Evolutionary conservation across 1,140 invertebrate genomes (phyloP), one percentile per base, ranked within the genome.

Genomic region (Drosophila lowei): DNA sequence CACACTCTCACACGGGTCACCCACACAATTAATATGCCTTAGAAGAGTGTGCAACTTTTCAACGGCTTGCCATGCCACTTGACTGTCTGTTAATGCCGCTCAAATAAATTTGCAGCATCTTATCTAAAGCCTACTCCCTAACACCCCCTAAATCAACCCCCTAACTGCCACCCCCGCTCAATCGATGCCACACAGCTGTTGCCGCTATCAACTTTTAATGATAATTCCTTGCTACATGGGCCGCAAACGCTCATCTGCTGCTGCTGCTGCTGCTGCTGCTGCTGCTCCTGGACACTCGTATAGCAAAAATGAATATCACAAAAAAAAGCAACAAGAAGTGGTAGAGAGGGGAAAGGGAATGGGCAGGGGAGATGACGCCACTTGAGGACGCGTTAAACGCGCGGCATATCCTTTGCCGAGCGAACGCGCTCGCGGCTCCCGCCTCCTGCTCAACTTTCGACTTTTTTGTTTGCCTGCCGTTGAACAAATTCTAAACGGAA

Each of bases 401-500:
- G 60, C 66, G 74, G 55, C 75, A 83, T 72, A 88, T 88, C 75
- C 75, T 72, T 88, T 88, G 83, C 78, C 78, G 72, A 77, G 63
- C 74, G 65, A 81, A 81, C 83, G 77, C 83, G 68, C 74, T 74
- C 74, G 68, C 56, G 57, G 34, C 38, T 46, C 34, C 38, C 6
- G 8, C 38, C 38, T 43, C 23, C 48, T 16, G 50, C 49, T 46
- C 48, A 76, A 68, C 72, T 76, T 79, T 65, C 30, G 44, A 52
- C 64, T 70, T 59, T 70, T 84, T 79, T 67, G 63, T 18, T 18
- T 18, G 18, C 18, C 18, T 18, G 18, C 18, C 18, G 18, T 79
- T 88, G 77, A 86, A 83, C 84, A 88, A 88, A 88, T 88, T 88
- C 78, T 88, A 89, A 88, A 77, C 83, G 83, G 83, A 89, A 86